These are phyloP conservation scores for Selene dorsalis DNA, from an alignment of 2,797 vertebrate genomes.

Conservation along the genomic window DNA sequence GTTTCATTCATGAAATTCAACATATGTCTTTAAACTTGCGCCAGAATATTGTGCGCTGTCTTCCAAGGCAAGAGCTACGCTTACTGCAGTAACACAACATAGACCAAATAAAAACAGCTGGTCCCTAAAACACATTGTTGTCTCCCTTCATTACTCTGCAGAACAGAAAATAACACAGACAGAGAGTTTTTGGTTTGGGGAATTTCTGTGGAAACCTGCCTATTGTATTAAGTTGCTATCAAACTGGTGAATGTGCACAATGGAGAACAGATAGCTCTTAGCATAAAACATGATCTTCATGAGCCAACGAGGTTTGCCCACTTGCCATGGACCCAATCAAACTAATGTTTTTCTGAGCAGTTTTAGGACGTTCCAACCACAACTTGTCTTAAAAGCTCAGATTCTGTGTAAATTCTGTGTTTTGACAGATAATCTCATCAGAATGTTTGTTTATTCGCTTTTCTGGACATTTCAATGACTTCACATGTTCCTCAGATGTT, in stretches of 20 bases:
- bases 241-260: not conserved
- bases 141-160: slow-evolving; percentile 15
- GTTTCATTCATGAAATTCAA: not conserved
- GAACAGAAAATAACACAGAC: not conserved
- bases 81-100: slow-evolving; percentile 18
- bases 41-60: slow-evolving; percentile 15
- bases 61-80: not conserved
- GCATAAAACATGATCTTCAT: not conserved
- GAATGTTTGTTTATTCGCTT: not conserved
- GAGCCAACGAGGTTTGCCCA: slow-evolving; percentile 3
- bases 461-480: not conserved
- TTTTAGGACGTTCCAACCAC: not conserved
- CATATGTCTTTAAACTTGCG: slow-evolving; percentile 26
- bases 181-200: not conserved
- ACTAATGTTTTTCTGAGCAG: not conserved
- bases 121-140: not conserved
- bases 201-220: not conserved
- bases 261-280: not conserved
- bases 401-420: no score
- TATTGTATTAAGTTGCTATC: not conserved
- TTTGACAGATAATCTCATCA: not conserved
- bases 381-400: not conserved
- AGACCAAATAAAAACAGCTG: not conserved
- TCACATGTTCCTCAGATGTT: not conserved
- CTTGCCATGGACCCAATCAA: not conserved